phyloP scores from a whole-genome alignment of 2,113 vertebrate genomes.

The Trinectes maculatus region DNA sequence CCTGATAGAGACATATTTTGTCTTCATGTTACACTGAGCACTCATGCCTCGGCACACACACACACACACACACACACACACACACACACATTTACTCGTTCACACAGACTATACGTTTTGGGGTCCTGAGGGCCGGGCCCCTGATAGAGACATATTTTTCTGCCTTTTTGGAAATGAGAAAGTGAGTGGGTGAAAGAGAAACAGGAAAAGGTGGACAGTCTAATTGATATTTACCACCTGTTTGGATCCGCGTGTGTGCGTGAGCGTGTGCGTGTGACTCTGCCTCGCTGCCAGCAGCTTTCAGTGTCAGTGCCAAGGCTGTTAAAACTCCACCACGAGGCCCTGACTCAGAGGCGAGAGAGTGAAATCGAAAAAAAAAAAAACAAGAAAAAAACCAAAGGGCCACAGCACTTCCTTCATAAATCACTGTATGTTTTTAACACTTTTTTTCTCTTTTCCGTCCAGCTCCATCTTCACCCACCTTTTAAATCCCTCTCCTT shows the following conservation, averaged over 20 bases:
- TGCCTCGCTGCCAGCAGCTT: slow-evolving; percentile 55
- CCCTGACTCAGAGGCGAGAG: slow-evolving; percentile 52
- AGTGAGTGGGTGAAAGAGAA: slow-evolving; percentile 41
- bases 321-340: slow-evolving; percentile 62
- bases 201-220: slow-evolving; percentile 42
- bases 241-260: slow-evolving; percentile 37
- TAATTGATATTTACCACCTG: slow-evolving; percentile 78
- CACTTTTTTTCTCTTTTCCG: slow-evolving; percentile 41
- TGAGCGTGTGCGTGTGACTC: slow-evolving; percentile 15
- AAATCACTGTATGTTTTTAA: slow-evolving; percentile 59
- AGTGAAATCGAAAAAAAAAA: slow-evolving; percentile 37
- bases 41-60: too few species aligned
- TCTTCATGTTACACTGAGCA: too few species aligned
- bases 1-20: slow-evolving; percentile 51
- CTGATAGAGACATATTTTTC: slow-evolving; percentile 49
- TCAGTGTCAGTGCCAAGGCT: slow-evolving; percentile 65
- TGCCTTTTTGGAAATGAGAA: slow-evolving; percentile 43
- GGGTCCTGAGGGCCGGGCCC: slow-evolving; percentile 43
- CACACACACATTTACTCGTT: too few species aligned
- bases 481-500: slow-evolving; percentile 19
- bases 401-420: slow-evolving; percentile 72
- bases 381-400: slow-evolving; percentile 7
- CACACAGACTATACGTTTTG: slow-evolving; percentile 18
- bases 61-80: slow-evolving; percentile 3
- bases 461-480: slow-evolving; percentile 17